Conservation (phyloP, 2,797 vertebrate species). For the Pelobates cultripes region DNA sequence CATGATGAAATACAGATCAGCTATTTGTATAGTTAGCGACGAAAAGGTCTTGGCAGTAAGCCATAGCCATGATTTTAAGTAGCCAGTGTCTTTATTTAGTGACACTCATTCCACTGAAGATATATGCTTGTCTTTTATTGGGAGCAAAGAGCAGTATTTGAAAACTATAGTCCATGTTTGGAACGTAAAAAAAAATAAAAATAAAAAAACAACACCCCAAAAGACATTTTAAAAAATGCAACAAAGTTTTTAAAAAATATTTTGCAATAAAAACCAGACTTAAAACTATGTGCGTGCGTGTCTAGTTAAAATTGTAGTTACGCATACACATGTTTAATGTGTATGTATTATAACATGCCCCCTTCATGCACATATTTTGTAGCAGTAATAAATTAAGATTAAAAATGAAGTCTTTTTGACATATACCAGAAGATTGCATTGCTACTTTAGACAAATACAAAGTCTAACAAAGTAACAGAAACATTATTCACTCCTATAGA, state of each 20-base stretch:
- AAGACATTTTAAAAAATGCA: not conserved
- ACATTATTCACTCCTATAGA: too few relatives aligned
- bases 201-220: too few relatives aligned
- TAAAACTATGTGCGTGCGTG: not conserved
- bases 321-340: not conserved
- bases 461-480: too few relatives aligned
- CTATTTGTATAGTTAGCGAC: conserved; percentile 24
- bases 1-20: conserved; percentile 49
- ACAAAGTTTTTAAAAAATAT: not conserved
- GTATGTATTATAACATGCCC: not conserved
- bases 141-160: conserved; percentile 2
- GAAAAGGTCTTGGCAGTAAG: conserved; percentile 36
- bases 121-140: conserved; percentile 9
- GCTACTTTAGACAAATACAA: too few relatives aligned
- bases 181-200: not conserved
- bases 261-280: not conserved
- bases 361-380: too few relatives aligned
- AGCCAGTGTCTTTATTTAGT: conserved; percentile 19
- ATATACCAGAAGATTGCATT: too few relatives aligned
- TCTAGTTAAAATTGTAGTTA: not conserved
- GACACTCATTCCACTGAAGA: conserved; percentile 12
- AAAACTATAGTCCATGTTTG: conserved; percentile 25
- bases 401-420: too few relatives aligned
- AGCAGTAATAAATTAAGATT: too few relatives aligned
- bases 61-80: conserved; percentile 37